Base-by-base conservation (phyloP, 1,140 invertebrate species). In the Dinothrombium tinctorium region DNA sequence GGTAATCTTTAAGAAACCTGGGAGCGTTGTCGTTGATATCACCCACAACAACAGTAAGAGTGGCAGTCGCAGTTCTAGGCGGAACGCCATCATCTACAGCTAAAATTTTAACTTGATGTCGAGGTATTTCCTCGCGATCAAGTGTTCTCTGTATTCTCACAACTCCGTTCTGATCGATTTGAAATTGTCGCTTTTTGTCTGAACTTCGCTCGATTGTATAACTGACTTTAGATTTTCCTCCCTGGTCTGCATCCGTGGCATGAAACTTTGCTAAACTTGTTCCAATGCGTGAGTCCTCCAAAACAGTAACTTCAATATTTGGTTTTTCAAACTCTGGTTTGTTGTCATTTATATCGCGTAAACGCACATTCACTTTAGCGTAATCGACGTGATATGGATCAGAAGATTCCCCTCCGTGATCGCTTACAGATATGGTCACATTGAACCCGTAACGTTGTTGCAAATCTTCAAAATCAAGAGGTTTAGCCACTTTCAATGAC, bases 351-450 rank as follows among this genome's bases (percentile, higher is more conserved):
- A 40, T 32, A 31, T 40, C 39, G 21, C 25, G 11, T n/a, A 21
- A 21, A 7, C 41, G 20, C 2, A 92, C 81, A 21, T 83, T 76
- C 3, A 90, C 83, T 79, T 82, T 89, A 0, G 82, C 86, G 58
- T 87, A 86, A 37, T 83, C 82, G 24, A 87, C 80, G 56, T 90
- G 84, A 56, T 87, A 87, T 57, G 86, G 84, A 53, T 89, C 82
- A 55, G 84, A 80, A 51, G 84, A 84, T 52, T 89, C 83, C 61
- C 87, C 83, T 14, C 82, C 82, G 65, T 71, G 44, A 20, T 61
- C 59, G 40, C 53, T 60, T 5, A 61, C 61, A 38, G 51, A 50
- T 12, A 61, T 57, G 22, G 53, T 54, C 7, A 63, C 48, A 32
- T 49, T 49, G 41, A 63, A 63, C 19, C 59, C 59, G 44, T 53